Evolutionary conservation across 2,797 vertebrate genomes (phyloP).

Genomic region (Semotilus atromaculatus): DNA sequence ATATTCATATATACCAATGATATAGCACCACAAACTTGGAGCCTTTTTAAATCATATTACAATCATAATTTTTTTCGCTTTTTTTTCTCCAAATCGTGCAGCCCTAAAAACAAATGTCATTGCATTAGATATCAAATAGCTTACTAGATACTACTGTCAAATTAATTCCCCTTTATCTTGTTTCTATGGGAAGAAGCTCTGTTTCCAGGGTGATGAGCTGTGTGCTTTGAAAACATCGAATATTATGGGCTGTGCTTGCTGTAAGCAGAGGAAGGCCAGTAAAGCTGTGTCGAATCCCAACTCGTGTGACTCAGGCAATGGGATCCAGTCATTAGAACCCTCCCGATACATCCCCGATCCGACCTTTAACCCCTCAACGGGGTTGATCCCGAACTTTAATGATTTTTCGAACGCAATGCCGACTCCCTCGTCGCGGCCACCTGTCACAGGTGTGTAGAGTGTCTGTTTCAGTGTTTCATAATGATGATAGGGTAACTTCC

Average conservation of each 20-base stretch:
- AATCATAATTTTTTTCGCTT: not conserved
- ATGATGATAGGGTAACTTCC: not conserved
- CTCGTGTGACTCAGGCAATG: slow-evolving; percentile 54
- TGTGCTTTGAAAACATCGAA: slow-evolving; percentile 52
- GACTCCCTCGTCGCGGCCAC: slow-evolving; percentile 59
- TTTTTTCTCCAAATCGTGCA: not conserved
- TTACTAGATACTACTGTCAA: not conserved
- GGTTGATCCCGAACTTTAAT: slow-evolving; percentile 80
- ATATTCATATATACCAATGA: not conserved
- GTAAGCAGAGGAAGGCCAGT: slow-evolving; percentile 84
- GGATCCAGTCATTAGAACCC: slow-evolving; percentile 64
- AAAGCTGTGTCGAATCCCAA: slow-evolving; percentile 69
- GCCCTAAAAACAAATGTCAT: not conserved
- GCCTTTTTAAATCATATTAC: not conserved
- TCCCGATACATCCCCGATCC: slow-evolving; percentile 78
- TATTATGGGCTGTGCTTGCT: slow-evolving; percentile 95
- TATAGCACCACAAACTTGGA: not conserved
- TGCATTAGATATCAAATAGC: not conserved
- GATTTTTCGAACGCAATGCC: slow-evolving; percentile 74
- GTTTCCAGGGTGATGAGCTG: slow-evolving; percentile 69
- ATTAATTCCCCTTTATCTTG: slow-evolving; percentile 22
- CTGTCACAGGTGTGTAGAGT: slow-evolving; percentile 68
- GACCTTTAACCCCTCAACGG: slow-evolving; percentile 62
- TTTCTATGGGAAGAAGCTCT: slow-evolving; percentile 61
- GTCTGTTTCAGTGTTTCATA: not conserved